Evolutionary conservation across 2,888 invertebrate genomes (phyloP).

Genomic region (Coenonympha arcania): DNA sequence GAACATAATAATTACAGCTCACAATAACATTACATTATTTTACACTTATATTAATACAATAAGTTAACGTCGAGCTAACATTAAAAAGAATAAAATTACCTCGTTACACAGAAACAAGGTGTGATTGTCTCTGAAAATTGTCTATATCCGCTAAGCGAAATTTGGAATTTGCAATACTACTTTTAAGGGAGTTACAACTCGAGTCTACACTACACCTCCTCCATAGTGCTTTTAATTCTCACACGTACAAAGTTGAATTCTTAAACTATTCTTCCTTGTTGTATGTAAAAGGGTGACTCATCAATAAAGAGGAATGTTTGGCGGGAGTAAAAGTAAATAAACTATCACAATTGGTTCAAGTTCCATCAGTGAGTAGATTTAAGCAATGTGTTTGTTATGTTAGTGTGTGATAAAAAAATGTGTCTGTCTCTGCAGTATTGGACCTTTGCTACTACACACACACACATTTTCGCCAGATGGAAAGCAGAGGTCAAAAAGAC

Average conservation of each 20-base stretch:
- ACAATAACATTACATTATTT: conserved; percentile 33
- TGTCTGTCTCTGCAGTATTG: no score
- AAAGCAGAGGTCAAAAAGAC: no score
- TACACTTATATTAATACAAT: conserved; percentile 32
- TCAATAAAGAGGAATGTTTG: neutral
- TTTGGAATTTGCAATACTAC: conserved; percentile 17
- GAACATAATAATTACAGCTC: conserved; percentile 28
- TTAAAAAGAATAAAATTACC: conserved; percentile 18
- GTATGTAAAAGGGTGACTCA: no score
- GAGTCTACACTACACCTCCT: neutral
- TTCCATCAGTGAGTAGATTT: no score
- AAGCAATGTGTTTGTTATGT: no score
- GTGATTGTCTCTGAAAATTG: conserved; percentile 9
- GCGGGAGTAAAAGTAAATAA: no score
- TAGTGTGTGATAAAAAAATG: no score
- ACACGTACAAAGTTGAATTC: no score
- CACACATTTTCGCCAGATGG: no score
- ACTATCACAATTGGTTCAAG: no score
- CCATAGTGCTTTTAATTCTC: neutral
- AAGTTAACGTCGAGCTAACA: conserved; percentile 28
- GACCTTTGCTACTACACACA: no score
- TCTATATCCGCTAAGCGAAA: conserved; percentile 19
- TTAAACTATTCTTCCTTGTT: no score
- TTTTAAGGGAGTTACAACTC: conserved; percentile 17
- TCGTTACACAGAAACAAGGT: conserved; percentile 18